These are phyloP conservation scores for Acromyrmex echinatior DNA, from an alignment of 1,140 invertebrate genomes.

Conservation along the genomic window DNA sequence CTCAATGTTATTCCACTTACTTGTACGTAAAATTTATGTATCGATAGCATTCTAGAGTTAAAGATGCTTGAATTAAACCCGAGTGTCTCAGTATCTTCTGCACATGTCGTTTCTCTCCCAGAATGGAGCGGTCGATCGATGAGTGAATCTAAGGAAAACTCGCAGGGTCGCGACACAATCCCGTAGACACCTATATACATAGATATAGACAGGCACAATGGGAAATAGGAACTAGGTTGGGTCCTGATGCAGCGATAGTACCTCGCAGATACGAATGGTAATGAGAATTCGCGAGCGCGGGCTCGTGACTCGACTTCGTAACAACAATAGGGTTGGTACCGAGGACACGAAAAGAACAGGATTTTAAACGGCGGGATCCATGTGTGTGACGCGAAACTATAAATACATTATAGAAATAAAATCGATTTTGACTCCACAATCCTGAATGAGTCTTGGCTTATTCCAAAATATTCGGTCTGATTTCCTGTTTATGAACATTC, in stretches of 20 bases:
- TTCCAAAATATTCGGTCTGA: background rate
- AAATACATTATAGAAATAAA: background rate
- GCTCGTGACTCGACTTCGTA: constrained; percentile 80
- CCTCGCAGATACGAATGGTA: constrained; percentile 76
- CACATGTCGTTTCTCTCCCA: constrained; percentile 54
- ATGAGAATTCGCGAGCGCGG: constrained; percentile 71
- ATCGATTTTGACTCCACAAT: background rate
- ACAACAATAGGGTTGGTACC: constrained; percentile 82
- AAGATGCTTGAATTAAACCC: background rate
- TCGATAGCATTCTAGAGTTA: too few relatives aligned
- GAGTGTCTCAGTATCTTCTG: constrained; percentile 2
- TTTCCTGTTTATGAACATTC: background rate
- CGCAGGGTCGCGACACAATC: constrained; percentile 67
- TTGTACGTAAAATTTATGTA: too few relatives aligned
- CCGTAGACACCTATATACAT: constrained; percentile 50
- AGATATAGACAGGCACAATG: constrained; percentile 75
- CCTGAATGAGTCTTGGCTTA: background rate
- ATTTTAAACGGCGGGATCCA: constrained; percentile 59
- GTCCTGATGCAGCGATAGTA: constrained; percentile 69
- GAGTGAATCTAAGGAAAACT: constrained; percentile 69
- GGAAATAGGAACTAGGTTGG: constrained; percentile 80
- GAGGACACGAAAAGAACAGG: constrained; percentile 69
- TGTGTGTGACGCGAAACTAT: background rate
- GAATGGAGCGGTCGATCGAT: constrained; percentile 43
- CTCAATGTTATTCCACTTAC: too few relatives aligned